These are phyloP conservation scores for Delichon dasypus DNA, from an alignment of 2,797 vertebrate genomes.

Conservation along the genomic window DNA sequence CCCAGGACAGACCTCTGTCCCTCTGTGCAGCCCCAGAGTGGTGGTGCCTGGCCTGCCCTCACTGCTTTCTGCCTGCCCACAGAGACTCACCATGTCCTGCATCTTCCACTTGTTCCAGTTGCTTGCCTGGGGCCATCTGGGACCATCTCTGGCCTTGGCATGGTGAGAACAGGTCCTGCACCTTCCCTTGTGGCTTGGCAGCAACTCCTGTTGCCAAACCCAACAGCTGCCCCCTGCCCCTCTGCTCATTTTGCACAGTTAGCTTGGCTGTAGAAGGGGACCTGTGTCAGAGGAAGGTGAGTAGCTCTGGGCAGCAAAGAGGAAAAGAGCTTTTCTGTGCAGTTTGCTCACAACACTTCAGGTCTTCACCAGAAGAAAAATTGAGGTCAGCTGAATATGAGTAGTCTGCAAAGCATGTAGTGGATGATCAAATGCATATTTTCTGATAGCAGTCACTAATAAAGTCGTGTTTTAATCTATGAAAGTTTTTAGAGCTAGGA, in stretches of 20 bases:
- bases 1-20: background rate
- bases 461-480: background rate
- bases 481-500: background rate
- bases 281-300: too few species aligned
- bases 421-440: background rate
- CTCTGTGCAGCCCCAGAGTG: rapidly evolving
- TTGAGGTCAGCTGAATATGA: background rate
- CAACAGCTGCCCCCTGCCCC: background rate
- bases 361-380: background rate
- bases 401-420: background rate
- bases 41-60: too few species aligned
- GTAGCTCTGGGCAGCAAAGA: background rate
- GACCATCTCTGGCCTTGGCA: background rate
- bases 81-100: rapidly evolving
- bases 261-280: background rate
- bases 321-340: background rate
- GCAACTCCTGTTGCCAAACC: background rate
- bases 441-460: background rate
- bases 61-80: background rate
- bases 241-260: background rate
- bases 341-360: background rate
- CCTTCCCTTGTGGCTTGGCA: background rate
- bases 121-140: rapidly evolving
- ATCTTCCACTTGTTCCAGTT: background rate
- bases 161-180: too few species aligned